phyloP scores from a whole-genome alignment of 2,113 vertebrate species.

The Rhinopomastus cyanomelas region DNA sequence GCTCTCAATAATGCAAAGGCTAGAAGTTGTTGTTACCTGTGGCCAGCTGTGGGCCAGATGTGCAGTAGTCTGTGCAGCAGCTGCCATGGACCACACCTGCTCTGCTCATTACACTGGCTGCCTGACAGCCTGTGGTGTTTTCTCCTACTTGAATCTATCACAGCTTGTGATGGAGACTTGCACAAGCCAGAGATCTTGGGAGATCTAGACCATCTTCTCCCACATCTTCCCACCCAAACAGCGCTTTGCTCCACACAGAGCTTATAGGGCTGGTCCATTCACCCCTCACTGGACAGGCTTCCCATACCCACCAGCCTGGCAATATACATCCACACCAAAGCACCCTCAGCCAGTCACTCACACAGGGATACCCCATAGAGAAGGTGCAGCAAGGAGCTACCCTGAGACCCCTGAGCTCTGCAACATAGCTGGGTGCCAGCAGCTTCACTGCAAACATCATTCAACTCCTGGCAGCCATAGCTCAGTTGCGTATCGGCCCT shows the following conservation, averaged over 20 bases:
- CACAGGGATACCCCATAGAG: not conserved
- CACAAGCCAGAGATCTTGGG: not conserved
- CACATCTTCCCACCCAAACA: accelerated
- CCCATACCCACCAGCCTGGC: accelerated
- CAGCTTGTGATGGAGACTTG: accelerated
- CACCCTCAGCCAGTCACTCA: accelerated
- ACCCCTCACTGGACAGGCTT: accelerated
- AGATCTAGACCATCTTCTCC: accelerated
- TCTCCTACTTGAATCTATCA: not conserved
- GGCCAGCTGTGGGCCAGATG: not conserved
- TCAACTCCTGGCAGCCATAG: accelerated
- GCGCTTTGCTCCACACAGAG: accelerated
- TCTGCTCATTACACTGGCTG: accelerated
- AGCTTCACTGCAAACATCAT: not conserved
- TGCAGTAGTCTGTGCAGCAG: not conserved
- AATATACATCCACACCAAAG: accelerated
- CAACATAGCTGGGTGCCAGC: accelerated
- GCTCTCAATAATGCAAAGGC: accelerated
- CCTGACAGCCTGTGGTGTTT: accelerated
- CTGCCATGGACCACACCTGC: accelerated
- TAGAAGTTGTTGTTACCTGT: not conserved
- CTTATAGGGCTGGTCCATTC: not conserved
- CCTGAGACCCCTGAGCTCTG: too few species aligned
- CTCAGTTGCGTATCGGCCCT: accelerated
- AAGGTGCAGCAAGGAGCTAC: not conserved